Conservation (phyloP, 2,888 invertebrate genomes). For the Thera obeliscata region DNA sequence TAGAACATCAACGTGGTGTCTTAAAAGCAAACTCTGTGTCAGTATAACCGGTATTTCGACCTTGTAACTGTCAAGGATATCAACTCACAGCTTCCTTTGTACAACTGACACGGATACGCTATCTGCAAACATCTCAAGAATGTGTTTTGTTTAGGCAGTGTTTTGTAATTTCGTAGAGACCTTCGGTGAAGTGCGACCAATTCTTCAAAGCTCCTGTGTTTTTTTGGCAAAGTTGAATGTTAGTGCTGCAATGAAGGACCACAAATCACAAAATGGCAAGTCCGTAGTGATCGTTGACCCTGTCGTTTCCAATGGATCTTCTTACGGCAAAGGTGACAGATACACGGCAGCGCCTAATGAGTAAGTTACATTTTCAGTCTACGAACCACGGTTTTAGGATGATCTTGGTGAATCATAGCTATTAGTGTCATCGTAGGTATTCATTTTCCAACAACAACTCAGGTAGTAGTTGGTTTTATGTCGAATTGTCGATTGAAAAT, state of each 20-base stretch:
- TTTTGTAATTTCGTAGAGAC: conserved; percentile 20
- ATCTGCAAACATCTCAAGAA: conserved; percentile 28
- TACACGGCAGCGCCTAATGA: conserved; percentile 78
- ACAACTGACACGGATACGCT: conserved; percentile 49
- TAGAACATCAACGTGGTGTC: neutral
- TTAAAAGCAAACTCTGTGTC: conserved; percentile 25
- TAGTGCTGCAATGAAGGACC: conserved; percentile 65
- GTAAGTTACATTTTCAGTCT: conserved; percentile 58
- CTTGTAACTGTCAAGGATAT: conserved; percentile 79
- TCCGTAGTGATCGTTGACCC: conserved; percentile 47
- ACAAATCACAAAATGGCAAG: conserved; percentile 63
- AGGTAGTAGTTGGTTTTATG: no score
- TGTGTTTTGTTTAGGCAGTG: conserved; percentile 35
- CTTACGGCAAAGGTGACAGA: conserved; percentile 77
- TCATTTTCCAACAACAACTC: conserved; percentile 13
- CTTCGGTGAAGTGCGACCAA: conserved; percentile 19
- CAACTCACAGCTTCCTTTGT: conserved; percentile 68
- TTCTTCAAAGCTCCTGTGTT: conserved; percentile 17
- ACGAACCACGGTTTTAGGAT: conserved; percentile 3
- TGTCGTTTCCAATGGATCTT: conserved; percentile 60
- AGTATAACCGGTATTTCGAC: conserved; percentile 56
- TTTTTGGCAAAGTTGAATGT: conserved; percentile 35
- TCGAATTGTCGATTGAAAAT: no score
- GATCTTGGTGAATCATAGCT: conserved; percentile 22
- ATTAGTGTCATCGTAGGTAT: conserved; percentile 1